phyloP scores from a whole-genome alignment of 2,888 invertebrate genomes.

The Thelaira solivaga region DNA sequence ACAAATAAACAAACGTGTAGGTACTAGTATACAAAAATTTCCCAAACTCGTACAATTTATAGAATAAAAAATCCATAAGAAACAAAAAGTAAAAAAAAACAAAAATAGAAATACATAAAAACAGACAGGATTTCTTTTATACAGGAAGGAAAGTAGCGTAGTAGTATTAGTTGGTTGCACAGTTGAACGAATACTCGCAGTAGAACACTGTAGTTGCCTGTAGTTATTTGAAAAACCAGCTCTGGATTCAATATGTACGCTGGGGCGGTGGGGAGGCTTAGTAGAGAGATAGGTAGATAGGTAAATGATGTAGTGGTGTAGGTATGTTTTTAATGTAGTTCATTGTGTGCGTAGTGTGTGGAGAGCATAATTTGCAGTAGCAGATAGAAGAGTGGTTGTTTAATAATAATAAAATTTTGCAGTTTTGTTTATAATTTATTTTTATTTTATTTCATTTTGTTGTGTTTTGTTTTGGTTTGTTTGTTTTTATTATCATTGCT shows the following conservation, averaged over 20 bases:
- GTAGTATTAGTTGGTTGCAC: not conserved
- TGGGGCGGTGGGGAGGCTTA: too few relatives aligned
- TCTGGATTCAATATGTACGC: not conserved
- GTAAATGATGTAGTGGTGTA: not conserved
- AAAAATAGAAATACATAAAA: conserved; percentile 48
- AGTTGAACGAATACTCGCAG: conserved; percentile 1
- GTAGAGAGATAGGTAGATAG: too few relatives aligned
- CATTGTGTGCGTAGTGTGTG: not conserved
- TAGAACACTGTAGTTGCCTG: not conserved
- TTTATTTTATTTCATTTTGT: too few relatives aligned
- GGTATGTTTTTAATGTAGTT: not conserved
- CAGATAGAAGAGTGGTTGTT: conserved; percentile 3
- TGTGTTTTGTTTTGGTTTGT: conserved; percentile 21
- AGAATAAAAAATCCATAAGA: conserved; percentile 16
- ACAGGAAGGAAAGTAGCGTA: conserved; percentile 53
- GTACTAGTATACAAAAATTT: not conserved
- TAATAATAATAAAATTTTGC: conserved; percentile 29
- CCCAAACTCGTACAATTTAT: conserved; percentile 26
- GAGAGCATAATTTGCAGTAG: too few relatives aligned
- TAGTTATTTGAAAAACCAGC: not conserved
- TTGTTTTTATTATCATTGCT: conserved; percentile 36
- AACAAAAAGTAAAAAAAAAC: conserved; percentile 35
- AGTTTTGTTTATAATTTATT: conserved; percentile 46
- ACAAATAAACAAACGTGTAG: not conserved
- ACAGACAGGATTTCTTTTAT: conserved; percentile 56